These are phyloP conservation scores for Alethe castanea DNA, from an alignment of 2,113 vertebrate species.

Conservation along the genomic window DNA sequence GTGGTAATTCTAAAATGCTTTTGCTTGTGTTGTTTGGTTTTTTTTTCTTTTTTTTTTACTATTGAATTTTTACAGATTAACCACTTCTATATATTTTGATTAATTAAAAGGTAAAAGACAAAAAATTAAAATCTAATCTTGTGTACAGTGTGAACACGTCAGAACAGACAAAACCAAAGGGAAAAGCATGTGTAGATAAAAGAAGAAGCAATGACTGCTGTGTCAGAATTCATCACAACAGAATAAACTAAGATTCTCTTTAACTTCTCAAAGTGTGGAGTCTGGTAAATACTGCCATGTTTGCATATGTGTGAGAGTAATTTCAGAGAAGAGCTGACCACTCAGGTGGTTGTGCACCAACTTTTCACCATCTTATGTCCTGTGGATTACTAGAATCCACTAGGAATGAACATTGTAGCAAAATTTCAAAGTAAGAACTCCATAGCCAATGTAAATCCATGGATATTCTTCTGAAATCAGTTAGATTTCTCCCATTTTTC, in stretches of 20 bases:
- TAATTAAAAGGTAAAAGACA: neutral
- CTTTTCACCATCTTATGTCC: neutral
- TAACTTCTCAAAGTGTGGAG: neutral
- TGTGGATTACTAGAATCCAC: neutral
- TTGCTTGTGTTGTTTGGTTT: neutral
- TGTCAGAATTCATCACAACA: neutral
- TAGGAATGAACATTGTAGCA: neutral
- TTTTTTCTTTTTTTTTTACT: neutral
- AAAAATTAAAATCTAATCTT: neutral
- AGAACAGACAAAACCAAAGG: neutral
- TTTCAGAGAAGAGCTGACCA: neutral
- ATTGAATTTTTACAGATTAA: neutral
- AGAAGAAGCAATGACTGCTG: neutral
- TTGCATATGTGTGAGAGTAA: neutral
- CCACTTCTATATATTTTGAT: neutral
- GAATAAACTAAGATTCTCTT: neutral
- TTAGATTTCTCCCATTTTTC: neutral
- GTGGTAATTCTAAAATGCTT: neutral
- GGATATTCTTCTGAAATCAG: neutral
- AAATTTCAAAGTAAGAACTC: neutral
- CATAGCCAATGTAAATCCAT: neutral
- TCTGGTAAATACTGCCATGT: neutral
- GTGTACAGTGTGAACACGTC: rapidly evolving
- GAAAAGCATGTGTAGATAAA: neutral
- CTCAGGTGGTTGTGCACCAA: neutral